Evolutionary conservation across 1,140 invertebrate genomes (phyloP).

Genomic region (Apis cerana): DNA sequence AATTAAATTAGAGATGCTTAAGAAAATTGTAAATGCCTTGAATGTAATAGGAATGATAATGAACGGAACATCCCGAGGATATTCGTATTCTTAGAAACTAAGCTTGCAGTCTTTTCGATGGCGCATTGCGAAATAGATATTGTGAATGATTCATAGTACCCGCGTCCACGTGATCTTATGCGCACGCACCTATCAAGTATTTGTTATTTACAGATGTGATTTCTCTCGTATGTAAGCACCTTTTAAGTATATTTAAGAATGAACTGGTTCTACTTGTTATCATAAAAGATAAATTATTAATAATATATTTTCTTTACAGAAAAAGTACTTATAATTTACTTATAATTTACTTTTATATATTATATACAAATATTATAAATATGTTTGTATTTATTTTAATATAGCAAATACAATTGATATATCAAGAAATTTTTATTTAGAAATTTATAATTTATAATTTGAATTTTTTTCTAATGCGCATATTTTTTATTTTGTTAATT

Average conservation of each 20-base stretch:
- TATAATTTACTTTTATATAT: neutral
- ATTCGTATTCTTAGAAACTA: conserved; percentile 44
- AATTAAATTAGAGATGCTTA: neutral
- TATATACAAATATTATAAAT: too few relatives aligned
- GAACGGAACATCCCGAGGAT: conserved; percentile 39
- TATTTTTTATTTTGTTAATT: neutral
- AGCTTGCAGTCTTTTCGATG: conserved; percentile 38
- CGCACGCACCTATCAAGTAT: conserved; percentile 39
- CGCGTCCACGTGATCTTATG: conserved; percentile 49
- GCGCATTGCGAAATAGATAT: conserved; percentile 54
- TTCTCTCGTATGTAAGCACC: conserved; percentile 47
- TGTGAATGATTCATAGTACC: conserved; percentile 57
- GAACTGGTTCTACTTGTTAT: conserved; percentile 37
- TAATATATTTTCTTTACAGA: neutral
- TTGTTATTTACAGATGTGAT: conserved; percentile 54
- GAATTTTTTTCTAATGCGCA: neutral
- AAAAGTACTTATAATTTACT: neutral
- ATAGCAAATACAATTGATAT: neutral
- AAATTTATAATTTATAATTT: neutral
- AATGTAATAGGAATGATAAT: conserved; percentile 35
- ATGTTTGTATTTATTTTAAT: neutral
- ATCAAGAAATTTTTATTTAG: neutral
- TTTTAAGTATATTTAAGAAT: conserved; percentile 2
- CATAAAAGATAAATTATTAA: neutral
- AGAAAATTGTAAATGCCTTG: neutral